These are phyloP conservation scores for Mnemiopsis leidyi DNA, from an alignment of 37 sponge, comb jelly and placozoan species.

Conservation along the genomic window DNA sequence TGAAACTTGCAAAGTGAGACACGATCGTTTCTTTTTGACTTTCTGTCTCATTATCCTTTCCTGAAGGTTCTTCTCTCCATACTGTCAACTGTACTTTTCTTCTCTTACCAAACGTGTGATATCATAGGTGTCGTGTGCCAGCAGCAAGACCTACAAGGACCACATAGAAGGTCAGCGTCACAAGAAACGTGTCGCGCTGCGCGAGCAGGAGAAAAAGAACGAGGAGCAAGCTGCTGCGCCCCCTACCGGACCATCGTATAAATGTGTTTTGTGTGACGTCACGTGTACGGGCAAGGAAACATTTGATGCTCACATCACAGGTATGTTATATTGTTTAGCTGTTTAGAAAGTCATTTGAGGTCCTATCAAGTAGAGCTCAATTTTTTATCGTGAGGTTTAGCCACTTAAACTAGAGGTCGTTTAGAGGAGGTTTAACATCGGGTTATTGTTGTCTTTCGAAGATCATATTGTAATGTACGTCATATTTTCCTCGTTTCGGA, in stretches of 20 bases:
- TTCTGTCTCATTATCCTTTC: no score
- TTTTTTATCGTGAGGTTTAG: no score
- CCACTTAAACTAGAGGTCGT: no score
- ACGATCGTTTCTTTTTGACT: no score
- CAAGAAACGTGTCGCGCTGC: constrained; percentile 77
- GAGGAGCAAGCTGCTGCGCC: background rate
- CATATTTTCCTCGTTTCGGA: no score
- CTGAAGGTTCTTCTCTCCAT: background rate
- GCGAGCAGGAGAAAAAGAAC: constrained; percentile 63
- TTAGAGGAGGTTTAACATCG: no score
- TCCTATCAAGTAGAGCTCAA: no score
- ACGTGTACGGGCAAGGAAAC: constrained; percentile 81
- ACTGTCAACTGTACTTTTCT: background rate
- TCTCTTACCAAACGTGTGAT: background rate
- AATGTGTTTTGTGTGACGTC: constrained; percentile 89
- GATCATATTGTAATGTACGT: no score
- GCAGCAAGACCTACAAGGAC: constrained; percentile 78
- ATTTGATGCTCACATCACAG: constrained; percentile 82
- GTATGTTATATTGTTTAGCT: no score
- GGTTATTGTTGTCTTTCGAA: no score
- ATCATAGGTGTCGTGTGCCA: constrained; percentile 53
- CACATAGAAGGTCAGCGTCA: constrained; percentile 91
- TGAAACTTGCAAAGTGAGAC: constrained; percentile 53
- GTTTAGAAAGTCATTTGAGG: no score
- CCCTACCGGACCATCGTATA: constrained; percentile 48